These are phyloP conservation scores for Blastobasis adustella DNA, from an alignment of 2,888 invertebrate genomes.

Conservation along the genomic window DNA sequence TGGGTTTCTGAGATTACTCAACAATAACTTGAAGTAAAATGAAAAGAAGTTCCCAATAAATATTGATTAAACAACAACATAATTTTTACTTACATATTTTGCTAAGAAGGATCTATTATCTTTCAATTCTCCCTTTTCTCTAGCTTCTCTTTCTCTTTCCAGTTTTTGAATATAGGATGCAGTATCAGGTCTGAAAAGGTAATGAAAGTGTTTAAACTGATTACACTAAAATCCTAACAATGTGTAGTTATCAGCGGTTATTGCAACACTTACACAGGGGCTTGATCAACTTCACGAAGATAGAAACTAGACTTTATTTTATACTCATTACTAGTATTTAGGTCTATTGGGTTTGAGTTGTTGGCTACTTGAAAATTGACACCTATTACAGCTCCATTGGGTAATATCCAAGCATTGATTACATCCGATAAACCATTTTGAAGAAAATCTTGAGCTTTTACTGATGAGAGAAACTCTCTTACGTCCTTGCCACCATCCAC, in stretches of 20 bases:
- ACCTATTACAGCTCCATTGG: constrained; percentile 85
- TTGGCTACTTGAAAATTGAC: constrained; percentile 73
- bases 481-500: constrained; percentile 77
- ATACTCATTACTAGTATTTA: constrained; percentile 23
- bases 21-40: no score
- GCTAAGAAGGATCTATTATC: constrained; percentile 97
- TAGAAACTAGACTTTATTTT: constrained; percentile 85
- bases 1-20: no score
- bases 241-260: background rate
- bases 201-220: background rate
- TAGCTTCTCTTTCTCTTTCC: constrained; percentile 91
- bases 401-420: constrained; percentile 86
- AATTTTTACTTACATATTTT: constrained; percentile 90
- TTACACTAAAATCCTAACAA: no score
- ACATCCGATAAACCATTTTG: constrained; percentile 86
- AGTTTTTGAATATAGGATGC: constrained; percentile 94
- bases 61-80: background rate
- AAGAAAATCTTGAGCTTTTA: constrained; percentile 85
- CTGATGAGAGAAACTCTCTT: constrained; percentile 81
- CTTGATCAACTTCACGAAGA: constrained; percentile 86
- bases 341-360: constrained; percentile 27
- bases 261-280: constrained; percentile 76
- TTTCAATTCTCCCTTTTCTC: constrained; percentile 91
- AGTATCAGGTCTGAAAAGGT: constrained; percentile 87
- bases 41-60: no score